Conservation (phyloP, 1,140 invertebrate species). For the Vanessa atalanta region DNA sequence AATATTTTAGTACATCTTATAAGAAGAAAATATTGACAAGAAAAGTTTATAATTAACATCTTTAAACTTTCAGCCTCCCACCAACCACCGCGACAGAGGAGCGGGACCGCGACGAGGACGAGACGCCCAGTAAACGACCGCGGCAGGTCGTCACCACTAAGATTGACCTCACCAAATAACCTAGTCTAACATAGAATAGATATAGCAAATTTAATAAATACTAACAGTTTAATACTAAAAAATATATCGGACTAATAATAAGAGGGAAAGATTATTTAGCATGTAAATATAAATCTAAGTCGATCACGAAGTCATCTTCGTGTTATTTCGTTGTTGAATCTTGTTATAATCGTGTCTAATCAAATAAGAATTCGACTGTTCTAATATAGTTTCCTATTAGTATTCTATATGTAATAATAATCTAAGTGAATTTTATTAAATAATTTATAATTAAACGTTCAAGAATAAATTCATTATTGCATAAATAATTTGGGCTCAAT, state of each 20-base stretch:
- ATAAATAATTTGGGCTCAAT: background rate
- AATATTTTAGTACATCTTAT: no score
- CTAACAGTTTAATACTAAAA: background rate
- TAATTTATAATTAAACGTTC: no score
- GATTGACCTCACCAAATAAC: constrained; percentile 68
- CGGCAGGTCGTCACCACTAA: constrained; percentile 75
- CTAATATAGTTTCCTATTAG: background rate
- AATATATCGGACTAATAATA: background rate
- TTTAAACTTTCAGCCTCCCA: constrained; percentile 62
- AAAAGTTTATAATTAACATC: background rate
- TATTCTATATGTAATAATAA: background rate
- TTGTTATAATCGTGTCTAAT: background rate
- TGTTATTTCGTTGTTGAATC: no score
- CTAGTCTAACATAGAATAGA: constrained; percentile 19
- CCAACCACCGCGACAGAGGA: constrained; percentile 68
- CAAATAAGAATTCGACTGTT: background rate
- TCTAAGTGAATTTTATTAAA: no score
- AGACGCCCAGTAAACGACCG: constrained; percentile 68
- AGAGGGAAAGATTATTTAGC: background rate
- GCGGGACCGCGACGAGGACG: constrained; percentile 71
- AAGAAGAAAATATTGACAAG: no score
- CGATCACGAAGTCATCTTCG: no score
- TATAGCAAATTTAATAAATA: constrained; percentile 8
- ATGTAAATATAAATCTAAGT: background rate
- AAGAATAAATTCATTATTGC: background rate